Evolutionary conservation across 2,797 vertebrate species (phyloP), one percentile per base, ranked within the genome.

Genomic region (Gallinago nigripennis): DNA sequence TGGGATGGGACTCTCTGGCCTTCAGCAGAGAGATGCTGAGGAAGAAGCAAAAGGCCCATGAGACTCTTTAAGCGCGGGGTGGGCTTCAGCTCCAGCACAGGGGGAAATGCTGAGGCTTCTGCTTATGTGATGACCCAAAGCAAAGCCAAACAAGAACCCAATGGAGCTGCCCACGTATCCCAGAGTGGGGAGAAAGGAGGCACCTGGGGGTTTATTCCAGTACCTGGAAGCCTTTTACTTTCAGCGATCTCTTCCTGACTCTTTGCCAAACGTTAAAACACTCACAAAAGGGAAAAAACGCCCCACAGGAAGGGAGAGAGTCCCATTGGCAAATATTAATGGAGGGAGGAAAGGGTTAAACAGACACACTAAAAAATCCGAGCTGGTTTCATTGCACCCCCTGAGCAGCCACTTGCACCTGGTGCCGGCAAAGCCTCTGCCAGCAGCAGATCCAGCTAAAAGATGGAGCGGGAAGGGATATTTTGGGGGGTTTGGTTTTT

Each of bases 401-500:
- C 12, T 20, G 64, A 56, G 70, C 86, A 58, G 57, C 35, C 50
- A 31, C 73, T 57, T 33, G 70, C 90, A 94, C 78, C 88, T 84
- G 89, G 58, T 56, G 86, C 78, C 72, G 92, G 39, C 83, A 43
- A 30, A 90, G 20, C 33, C 68, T 46, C 46, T 61, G 73, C 73
- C 91, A 70, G 78, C 11, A 88, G 86, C 81, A 50, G 33, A 51
- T 64, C 77, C 92, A 92, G 78, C 58, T 45, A 7, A 58, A 65
- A 51, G 50, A 86, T 31, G 84, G 75, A 91, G 58, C 39, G 30
- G 66, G 39, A 72, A 45, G 69, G 81, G 24, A 16, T 53, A 76
- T 48, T 48, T 0, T 0, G 12, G 21, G 66, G 21, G 58, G 14
- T 3, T 73, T 69, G 41, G 3, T 35, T 92, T 94, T 84, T 68